Evolutionary conservation across 2,113 vertebrate genomes (phyloP).

Genomic region (Rana temporaria): DNA sequence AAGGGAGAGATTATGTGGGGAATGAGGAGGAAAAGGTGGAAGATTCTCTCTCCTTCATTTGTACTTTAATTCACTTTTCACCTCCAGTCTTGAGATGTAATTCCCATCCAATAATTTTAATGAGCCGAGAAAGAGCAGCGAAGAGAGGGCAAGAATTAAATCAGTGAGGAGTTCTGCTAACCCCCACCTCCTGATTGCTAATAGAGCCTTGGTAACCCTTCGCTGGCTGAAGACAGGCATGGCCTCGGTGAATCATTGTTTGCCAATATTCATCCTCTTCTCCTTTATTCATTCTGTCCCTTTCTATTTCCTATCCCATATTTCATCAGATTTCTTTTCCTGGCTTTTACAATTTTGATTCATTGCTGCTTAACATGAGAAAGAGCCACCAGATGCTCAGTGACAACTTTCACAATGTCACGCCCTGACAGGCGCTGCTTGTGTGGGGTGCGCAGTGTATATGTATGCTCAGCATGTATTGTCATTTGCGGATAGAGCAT

Average conservation of each 20-base stretch:
- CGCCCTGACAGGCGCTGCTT: neutral
- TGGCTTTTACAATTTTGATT: neutral
- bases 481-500: too few species aligned
- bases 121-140: conserved; percentile 73
- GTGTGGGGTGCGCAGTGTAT: too few species aligned
- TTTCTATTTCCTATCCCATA: neutral
- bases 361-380: neutral
- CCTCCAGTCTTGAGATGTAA: conserved; percentile 76
- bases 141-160: conserved; percentile 75
- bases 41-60: conserved; percentile 64
- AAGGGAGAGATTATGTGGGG: neutral
- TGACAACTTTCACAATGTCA: neutral
- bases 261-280: neutral
- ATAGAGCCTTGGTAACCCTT: conserved; percentile 75
- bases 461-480: too few species aligned
- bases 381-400: neutral
- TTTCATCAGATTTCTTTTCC: neutral
- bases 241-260: neutral
- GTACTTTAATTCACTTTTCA: conserved; percentile 67
- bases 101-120: conserved; percentile 82
- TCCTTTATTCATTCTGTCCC: neutral
- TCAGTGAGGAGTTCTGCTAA: conserved; percentile 74
- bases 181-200: conserved; percentile 76
- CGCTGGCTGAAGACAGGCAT: neutral
- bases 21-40: conserved; percentile 47